A percentile compares a stretch with the other conserved stretches of the same genome.
These are phyloP conservation scores for Chalcosyrphus nemorum DNA, from an alignment of 2,888 invertebrate species.

Conservation along the genomic window DNA sequence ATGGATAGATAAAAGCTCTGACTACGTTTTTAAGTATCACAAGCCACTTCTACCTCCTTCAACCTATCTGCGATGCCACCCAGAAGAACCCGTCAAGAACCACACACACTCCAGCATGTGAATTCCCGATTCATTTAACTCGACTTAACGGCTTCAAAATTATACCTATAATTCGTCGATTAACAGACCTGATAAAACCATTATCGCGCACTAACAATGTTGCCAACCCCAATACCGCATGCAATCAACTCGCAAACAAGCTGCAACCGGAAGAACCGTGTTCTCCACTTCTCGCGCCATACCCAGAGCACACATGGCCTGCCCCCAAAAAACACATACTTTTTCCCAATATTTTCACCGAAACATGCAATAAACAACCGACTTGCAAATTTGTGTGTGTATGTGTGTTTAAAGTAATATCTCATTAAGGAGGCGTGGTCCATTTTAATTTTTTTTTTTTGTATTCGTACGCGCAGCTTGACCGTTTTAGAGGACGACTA, in stretches of 20 bases:
- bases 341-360: constrained; percentile 57
- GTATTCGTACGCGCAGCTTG: constrained; percentile 38
- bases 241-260: constrained; percentile 46
- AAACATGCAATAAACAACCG: constrained; percentile 61
- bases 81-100: not conserved
- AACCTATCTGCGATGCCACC: too few relatives aligned
- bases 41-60: too few relatives aligned
- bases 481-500: constrained; percentile 49
- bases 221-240: constrained; percentile 41
- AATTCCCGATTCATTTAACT: constrained; percentile 16
- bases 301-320: too few relatives aligned
- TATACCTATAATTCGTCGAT: constrained; percentile 60
- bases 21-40: too few relatives aligned
- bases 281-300: not conserved
- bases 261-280: constrained; percentile 53
- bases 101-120: not conserved
- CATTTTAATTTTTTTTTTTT: constrained; percentile 60
- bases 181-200: constrained; percentile 63
- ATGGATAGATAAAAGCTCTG: too few relatives aligned
- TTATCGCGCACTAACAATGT: constrained; percentile 57
- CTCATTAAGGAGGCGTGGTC: constrained; percentile 67
- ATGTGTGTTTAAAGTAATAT: constrained; percentile 28
- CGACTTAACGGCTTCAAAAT: constrained; percentile 52
- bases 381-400: constrained; percentile 43
- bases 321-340: constrained; percentile 3